Evolutionary conservation across 1,140 invertebrate genomes (phyloP).

Genomic region (Coboldia fuscipes): DNA sequence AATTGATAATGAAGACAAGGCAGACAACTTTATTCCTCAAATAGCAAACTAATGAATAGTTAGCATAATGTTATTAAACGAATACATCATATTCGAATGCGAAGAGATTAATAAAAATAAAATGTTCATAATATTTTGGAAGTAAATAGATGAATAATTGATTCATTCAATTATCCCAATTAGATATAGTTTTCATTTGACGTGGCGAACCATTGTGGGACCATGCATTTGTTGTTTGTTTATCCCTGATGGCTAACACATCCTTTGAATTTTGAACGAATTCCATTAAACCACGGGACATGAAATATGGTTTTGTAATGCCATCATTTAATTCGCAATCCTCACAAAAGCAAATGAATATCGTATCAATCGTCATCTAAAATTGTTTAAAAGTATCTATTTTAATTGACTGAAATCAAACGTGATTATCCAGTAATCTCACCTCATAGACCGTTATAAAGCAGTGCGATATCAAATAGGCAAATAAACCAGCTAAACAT

Average conservation of each 20-base stretch:
- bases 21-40: too few relatives aligned
- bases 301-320: conserved; percentile 43
- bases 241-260: conserved; percentile 13
- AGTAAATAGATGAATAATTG: too few relatives aligned
- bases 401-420: conserved; percentile 2
- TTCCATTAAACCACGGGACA: conserved; percentile 51
- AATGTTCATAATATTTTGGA: too few relatives aligned
- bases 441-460: conserved; percentile 65
- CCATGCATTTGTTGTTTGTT: background rate
- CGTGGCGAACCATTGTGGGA: background rate
- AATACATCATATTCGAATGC: too few relatives aligned
- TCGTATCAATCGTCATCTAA: conserved; percentile 64
- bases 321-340: conserved; percentile 56
- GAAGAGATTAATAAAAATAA: too few relatives aligned
- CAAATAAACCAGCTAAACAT: conserved; percentile 34
- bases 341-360: conserved; percentile 69
- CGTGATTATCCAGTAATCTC: conserved; percentile 9
- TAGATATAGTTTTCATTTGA: background rate
- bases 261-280: conserved; percentile 44
- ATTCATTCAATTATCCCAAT: too few relatives aligned
- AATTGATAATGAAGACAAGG: too few relatives aligned
- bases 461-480: conserved; percentile 51
- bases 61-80: too few relatives aligned
- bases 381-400: conserved; percentile 10
- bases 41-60: too few relatives aligned